Conservation (phyloP, 2,888 invertebrate genomes). For the Amphiduros pacificus region DNA sequence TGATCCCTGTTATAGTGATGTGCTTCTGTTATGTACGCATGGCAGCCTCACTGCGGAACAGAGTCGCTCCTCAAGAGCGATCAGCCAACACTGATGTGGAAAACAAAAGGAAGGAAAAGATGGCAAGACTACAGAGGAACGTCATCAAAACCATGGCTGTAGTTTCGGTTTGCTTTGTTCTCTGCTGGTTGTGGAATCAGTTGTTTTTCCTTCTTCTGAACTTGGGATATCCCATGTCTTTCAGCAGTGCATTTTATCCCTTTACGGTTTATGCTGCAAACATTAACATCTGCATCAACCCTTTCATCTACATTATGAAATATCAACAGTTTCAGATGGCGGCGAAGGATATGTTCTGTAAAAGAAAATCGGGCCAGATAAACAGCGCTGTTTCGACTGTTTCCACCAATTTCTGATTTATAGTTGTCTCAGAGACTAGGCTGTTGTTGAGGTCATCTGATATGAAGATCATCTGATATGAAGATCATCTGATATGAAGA, state of each 20-base stretch:
- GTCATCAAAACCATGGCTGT: neutral
- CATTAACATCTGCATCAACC: neutral
- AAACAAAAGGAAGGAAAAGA: neutral
- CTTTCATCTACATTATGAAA: neutral
- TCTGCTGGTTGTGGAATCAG: slow-evolving; percentile 2
- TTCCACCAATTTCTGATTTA: too few relatives aligned
- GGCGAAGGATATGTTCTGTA: too few relatives aligned
- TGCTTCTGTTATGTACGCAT: neutral
- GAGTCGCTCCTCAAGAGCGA: neutral
- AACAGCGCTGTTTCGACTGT: too few relatives aligned
- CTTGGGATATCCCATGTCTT: neutral
- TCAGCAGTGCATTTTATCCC: neutral
- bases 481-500: too few relatives aligned
- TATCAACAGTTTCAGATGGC: neutral
- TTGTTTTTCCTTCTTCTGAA: neutral
- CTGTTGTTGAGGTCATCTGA: too few relatives aligned
- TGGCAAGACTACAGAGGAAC: neutral
- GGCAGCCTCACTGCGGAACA: neutral
- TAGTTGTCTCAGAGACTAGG: too few relatives aligned
- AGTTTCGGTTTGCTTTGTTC: neutral
- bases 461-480: too few relatives aligned
- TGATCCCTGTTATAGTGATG: neutral
- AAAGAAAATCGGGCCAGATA: too few relatives aligned
- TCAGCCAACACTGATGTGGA: neutral
- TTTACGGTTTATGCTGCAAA: neutral